phyloP scores from a whole-genome alignment of 2,888 invertebrate genomes.

The Phortica okadai region DNA sequence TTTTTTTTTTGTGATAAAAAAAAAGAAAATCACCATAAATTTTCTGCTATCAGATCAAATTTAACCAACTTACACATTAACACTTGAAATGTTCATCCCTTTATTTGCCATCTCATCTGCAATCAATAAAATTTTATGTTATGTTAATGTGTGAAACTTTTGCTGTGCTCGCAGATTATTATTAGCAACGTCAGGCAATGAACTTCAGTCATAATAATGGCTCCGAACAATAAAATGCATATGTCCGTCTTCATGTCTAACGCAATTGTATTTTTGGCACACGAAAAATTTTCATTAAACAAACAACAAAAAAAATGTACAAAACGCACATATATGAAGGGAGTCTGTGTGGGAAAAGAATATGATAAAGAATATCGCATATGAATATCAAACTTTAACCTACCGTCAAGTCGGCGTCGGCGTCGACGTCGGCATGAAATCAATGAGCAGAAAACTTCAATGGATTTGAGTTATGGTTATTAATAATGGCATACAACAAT shows the following conservation, averaged over 20 bases:
- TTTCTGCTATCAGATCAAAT: not conserved
- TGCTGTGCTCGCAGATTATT: not conserved
- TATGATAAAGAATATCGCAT: not conserved
- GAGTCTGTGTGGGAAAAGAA: not conserved
- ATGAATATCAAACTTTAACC: conserved; percentile 35
- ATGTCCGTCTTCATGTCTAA: not conserved
- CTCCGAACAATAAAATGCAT: not conserved
- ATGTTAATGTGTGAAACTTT: not conserved
- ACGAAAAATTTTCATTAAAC: not conserved
- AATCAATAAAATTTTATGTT: conserved; percentile 4
- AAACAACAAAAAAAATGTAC: not conserved
- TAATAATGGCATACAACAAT: conserved; percentile 57
- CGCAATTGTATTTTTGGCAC: not conserved
- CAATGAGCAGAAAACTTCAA: conserved; percentile 68
- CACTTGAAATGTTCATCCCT: not conserved
- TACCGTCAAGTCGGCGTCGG: conserved; percentile 25
- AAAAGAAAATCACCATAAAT: too few relatives aligned
- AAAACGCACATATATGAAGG: not conserved
- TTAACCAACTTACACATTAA: not conserved
- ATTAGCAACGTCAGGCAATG: not conserved
- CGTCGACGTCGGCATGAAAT: conserved; percentile 47
- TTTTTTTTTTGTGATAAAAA: too few relatives aligned
- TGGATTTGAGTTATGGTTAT: conserved; percentile 73
- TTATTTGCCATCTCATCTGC: not conserved
- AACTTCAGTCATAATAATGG: not conserved